Conservation (phyloP, 2,888 invertebrate genomes). For the Argynnis bischoffii region DNA sequence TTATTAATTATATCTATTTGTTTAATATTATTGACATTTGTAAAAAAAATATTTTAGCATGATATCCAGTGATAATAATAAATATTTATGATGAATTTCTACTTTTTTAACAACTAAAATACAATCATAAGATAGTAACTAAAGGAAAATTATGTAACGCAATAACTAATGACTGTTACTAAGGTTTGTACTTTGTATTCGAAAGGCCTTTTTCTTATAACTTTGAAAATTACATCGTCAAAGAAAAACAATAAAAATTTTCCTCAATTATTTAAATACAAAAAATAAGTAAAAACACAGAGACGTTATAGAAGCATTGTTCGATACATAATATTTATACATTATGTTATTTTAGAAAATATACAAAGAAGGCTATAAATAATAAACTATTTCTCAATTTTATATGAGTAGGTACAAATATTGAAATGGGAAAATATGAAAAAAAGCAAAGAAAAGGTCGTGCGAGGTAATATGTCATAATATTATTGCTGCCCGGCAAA, state of each 20-base stretch:
- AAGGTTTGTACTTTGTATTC: no score
- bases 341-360: slow-evolving; percentile 1
- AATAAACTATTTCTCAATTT: not conserved
- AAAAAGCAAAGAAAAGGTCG: slow-evolving; percentile 58
- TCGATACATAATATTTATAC: not conserved
- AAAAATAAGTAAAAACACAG: no score
- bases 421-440: slow-evolving; percentile 47
- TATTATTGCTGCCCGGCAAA: slow-evolving; percentile 76
- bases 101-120: no score
- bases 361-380: not conserved
- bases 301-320: no score
- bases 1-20: not conserved
- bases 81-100: not conserved
- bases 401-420: slow-evolving; percentile 32
- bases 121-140: no score
- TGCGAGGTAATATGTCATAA: slow-evolving; percentile 78
- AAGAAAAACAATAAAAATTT: no score
- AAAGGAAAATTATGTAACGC: no score
- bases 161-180: no score
- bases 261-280: no score
- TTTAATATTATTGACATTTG: not conserved
- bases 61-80: not conserved
- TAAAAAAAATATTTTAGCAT: not conserved
- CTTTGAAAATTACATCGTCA: no score
- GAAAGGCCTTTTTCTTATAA: no score